Percentiles rank a stretch among this genome's conserved stretches.
Evolutionary conservation across 2,888 invertebrate species (phyloP).

Genomic region (Aspidiotus destructor): DNA sequence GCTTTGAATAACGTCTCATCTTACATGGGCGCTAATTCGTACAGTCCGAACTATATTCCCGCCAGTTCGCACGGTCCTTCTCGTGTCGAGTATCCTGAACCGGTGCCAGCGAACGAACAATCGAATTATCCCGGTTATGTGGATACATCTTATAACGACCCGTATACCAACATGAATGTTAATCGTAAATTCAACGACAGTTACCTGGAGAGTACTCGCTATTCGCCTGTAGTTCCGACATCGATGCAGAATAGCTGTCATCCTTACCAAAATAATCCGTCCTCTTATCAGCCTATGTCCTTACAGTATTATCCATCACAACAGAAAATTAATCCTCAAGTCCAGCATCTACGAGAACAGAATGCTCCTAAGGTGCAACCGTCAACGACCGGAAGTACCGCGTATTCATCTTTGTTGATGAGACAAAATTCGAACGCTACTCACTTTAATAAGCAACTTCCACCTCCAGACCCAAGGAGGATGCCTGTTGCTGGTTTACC

Average conservation of each 20-base stretch:
- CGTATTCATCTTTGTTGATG: slow-evolving; percentile 11
- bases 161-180: neutral
- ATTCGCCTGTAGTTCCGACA: neutral
- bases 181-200: slow-evolving; percentile 3
- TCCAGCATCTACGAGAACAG: slow-evolving; percentile 9
- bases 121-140: neutral
- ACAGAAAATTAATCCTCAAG: slow-evolving; percentile 24
- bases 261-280: slow-evolving; percentile 7
- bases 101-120: neutral
- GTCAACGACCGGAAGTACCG: neutral
- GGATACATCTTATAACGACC: neutral
- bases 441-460: slow-evolving; percentile 16
- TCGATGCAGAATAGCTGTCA: slow-evolving; percentile 1
- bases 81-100: slow-evolving; percentile 20
- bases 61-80: slow-evolving; percentile 13
- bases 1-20: slow-evolving; percentile 23
- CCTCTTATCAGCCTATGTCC: slow-evolving; percentile 27
- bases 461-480: slow-evolving; percentile 10
- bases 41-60: slow-evolving; percentile 28
- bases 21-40: slow-evolving; percentile 21
- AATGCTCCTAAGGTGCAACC: neutral
- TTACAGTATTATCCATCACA: slow-evolving; percentile 27
- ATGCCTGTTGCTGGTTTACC: slow-evolving; percentile 3
- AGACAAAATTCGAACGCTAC: slow-evolving; percentile 15
- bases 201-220: slow-evolving; percentile 13